These are phyloP conservation scores for Galerucella pusilla DNA, from an alignment of 2,888 invertebrate species.

Conservation along the genomic window DNA sequence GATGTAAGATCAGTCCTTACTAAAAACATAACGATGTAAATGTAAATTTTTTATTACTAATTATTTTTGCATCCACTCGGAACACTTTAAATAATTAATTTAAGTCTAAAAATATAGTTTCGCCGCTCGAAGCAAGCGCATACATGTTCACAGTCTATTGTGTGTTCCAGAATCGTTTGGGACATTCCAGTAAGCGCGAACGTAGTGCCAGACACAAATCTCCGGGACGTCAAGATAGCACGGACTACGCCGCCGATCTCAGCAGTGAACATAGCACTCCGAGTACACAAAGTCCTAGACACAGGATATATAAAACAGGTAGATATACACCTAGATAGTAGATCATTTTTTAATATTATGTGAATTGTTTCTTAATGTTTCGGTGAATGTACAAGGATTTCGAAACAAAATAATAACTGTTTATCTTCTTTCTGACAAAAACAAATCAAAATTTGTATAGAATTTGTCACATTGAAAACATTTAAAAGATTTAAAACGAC, in stretches of 20 bases:
- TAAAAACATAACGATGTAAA: not conserved
- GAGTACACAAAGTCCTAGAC: conserved; percentile 83
- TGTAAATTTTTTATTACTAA: too few species aligned
- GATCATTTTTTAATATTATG: not conserved
- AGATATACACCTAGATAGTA: conserved; percentile 32
- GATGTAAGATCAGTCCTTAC: not conserved
- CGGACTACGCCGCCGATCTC: conserved; percentile 83
- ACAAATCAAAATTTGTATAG: too few species aligned
- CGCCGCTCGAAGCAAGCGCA: not conserved
- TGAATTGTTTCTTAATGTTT: not conserved
- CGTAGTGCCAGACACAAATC: conserved; percentile 65
- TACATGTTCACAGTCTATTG: conserved; percentile 18
- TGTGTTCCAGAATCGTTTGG: conserved; percentile 76
- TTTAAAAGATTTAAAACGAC: too few species aligned
- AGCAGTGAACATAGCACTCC: conserved; percentile 78
- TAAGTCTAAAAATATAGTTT: not conserved
- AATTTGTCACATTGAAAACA: too few species aligned
- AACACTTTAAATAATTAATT: not conserved
- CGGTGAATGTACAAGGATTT: too few species aligned
- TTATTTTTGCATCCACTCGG: not conserved
- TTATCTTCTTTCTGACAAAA: too few species aligned
- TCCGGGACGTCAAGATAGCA: conserved; percentile 71
- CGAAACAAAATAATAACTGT: too few species aligned
- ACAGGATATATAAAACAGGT: conserved; percentile 71
- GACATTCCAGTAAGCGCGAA: conserved; percentile 58